These are phyloP conservation scores for Rhopalosiphum padi DNA, from an alignment of 1,140 invertebrate species.

Conservation along the genomic window DNA sequence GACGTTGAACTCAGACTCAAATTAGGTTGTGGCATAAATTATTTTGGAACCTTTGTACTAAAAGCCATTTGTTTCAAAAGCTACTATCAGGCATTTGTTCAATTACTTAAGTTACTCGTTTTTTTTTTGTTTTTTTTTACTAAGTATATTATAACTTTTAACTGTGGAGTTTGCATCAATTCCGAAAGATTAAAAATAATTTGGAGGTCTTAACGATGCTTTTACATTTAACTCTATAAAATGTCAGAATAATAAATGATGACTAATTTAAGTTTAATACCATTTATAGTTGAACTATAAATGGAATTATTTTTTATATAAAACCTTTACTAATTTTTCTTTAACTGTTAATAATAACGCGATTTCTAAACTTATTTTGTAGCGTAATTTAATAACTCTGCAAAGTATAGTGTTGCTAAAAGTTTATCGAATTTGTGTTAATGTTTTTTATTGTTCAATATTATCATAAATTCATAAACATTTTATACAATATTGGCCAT, in stretches of 20 bases:
- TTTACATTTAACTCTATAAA: neutral
- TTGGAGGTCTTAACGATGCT: neutral
- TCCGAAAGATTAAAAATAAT: neutral
- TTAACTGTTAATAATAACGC: neutral
- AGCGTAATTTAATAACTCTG: too few relatives aligned
- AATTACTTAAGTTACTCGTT: neutral
- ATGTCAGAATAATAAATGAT: neutral
- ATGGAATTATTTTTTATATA: neutral
- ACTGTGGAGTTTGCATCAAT: neutral
- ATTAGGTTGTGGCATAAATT: neutral
- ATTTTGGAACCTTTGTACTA: neutral
- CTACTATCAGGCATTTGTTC: neutral
- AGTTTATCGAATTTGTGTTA: neutral
- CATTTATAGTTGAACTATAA: neutral
- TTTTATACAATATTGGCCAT: neutral
- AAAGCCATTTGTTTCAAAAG: slow-evolving; percentile 1
- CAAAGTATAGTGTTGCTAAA: neutral
- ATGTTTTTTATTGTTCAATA: neutral
- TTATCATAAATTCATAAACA: slow-evolving; percentile 1
- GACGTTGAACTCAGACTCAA: slow-evolving; percentile 26
- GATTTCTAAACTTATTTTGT: neutral
- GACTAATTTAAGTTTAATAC: neutral
- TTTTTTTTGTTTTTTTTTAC: neutral
- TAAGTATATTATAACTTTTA: neutral
- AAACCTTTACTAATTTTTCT: neutral